Base-by-base conservation (phyloP, 2,113 vertebrate genomes). In the Antennarius striatus region DNA sequence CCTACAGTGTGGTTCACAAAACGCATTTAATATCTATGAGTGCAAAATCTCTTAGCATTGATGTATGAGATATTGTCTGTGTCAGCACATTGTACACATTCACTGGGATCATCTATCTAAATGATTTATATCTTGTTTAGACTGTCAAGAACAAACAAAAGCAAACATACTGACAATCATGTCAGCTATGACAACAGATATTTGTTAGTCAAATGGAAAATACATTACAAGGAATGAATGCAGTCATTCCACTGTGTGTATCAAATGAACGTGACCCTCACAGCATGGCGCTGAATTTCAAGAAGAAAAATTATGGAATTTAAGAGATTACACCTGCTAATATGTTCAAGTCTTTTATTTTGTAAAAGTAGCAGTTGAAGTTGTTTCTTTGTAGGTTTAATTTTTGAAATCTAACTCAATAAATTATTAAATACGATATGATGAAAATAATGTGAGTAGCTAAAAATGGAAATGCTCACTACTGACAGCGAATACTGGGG, bases 1-100 rank as follows among this genome's bases (percentile, higher is more conserved):
- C 68, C 58, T 50, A 52, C 58, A 69, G 59, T 48, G 43, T 15
- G 57, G 22, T 47, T 58, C n/a, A 48, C 56, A 64, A 64, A 53
- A 64, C 46, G 56, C 11, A 63, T 30, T 71, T 16, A 57, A 10
- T 3, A 40, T 40, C 10, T 40, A 40, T 40, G 39, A 6, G 6
- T 1, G 39, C 1, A 48, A 62, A 58, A 59, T 2, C 61, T 17
- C 57, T 53, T 14, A 14, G 71, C 53, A 71, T 42, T 59, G 29
- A 63, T 40, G 50, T 61, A 60, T 68, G 28, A 73, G 72, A 63
- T 64, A 50, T 30, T 14, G 29, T 9, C 51, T 29, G 22, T 43
- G 16, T 15, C 3, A 22, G 22, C 22, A 22, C 22, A 22, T 22
- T 30, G 51, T 2, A n/a, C 45, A 48, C 4, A 15, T 52, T 46